These are phyloP conservation scores for Sebastes ruberrimus DNA, from an alignment of 2,797 vertebrate species.

Conservation along the genomic window DNA sequence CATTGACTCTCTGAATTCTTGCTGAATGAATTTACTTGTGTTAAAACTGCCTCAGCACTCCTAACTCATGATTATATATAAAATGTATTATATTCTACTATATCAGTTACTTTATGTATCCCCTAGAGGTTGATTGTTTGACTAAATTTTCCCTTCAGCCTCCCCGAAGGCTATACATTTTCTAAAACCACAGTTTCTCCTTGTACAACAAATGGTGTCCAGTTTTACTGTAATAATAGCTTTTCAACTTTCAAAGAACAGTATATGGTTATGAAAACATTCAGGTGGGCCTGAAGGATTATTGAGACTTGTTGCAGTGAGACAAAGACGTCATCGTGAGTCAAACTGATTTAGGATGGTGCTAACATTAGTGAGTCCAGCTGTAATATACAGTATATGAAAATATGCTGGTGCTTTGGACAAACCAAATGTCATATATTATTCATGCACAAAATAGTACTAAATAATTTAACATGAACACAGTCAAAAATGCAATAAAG, in stretches of 20 bases:
- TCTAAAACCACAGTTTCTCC: background rate
- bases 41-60: conserved; percentile 1
- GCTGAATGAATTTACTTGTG: conserved; percentile 15
- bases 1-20: background rate
- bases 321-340: background rate
- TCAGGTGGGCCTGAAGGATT: background rate
- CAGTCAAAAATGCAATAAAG: background rate
- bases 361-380: background rate
- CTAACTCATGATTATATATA: background rate
- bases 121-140: background rate
- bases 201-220: background rate
- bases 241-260: background rate
- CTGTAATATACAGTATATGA: background rate
- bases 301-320: background rate
- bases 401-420: background rate
- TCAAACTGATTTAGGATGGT: background rate
- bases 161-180: background rate
- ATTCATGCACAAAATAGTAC: background rate
- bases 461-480: background rate
- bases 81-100: background rate
- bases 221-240: background rate
- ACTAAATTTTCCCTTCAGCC: background rate
- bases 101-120: background rate
- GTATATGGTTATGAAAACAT: background rate
- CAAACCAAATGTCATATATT: background rate